Conservation (phyloP, 1,140 invertebrate genomes). For the Drosophila rhopaloa region DNA sequence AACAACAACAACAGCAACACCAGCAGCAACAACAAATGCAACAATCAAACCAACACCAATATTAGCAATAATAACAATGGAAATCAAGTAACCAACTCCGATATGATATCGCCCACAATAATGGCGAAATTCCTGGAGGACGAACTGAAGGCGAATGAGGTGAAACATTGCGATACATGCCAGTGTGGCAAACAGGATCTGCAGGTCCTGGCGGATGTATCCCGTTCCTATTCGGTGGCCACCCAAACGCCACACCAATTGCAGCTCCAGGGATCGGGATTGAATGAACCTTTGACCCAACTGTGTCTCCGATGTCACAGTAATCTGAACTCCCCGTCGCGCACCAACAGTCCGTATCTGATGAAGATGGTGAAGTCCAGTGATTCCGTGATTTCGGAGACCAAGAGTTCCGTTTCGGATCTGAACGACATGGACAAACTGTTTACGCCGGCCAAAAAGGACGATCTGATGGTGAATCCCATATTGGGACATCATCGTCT, state of each 20-base stretch:
- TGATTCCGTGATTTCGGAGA: conserved; percentile 83
- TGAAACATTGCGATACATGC: conserved; percentile 93
- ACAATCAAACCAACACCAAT: conserved; percentile 37
- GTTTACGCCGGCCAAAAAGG: conserved; percentile 81
- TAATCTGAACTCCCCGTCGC: conserved; percentile 82
- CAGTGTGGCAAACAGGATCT: conserved; percentile 88
- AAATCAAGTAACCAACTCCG: conserved; percentile 86
- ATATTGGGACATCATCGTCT: conserved; percentile 86
- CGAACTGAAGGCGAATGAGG: conserved; percentile 89
- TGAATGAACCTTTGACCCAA: conserved; percentile 85
- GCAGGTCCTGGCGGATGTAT: conserved; percentile 87
- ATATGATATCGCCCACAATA: conserved; percentile 95
- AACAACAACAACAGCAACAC: conserved; percentile 43
- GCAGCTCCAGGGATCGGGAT: conserved; percentile 11
- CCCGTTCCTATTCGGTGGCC: conserved; percentile 86
- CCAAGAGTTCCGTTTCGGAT: conserved; percentile 83
- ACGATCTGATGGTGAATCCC: conserved; percentile 85
- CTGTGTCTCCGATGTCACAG: conserved; percentile 86
- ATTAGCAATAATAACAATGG: conserved; percentile 75
- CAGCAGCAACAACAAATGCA: conserved; percentile 55
- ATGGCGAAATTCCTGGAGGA: conserved; percentile 97
- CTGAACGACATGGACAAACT: conserved; percentile 81
- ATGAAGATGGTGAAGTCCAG: conserved; percentile 84
- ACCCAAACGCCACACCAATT: conserved; percentile 86
- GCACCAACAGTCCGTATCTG: conserved; percentile 83